Evolutionary conservation across 30 jellyfish, hydroid and myxozoan genomes (phyloP).

Genomic region (Hydractinia symbiolongicarpus): DNA sequence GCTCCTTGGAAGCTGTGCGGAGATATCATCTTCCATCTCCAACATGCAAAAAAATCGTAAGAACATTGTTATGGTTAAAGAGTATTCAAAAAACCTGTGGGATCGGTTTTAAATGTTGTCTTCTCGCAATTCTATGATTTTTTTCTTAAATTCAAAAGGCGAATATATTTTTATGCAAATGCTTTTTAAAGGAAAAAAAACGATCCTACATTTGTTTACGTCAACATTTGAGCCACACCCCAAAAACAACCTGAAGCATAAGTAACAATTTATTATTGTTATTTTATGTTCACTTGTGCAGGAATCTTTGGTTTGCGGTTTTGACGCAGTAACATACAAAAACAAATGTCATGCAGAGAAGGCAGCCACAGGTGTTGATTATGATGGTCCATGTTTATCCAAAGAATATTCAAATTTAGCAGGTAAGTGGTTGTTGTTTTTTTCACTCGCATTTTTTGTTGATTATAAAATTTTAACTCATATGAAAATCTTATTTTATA

Average conservation of each 20-base stretch:
- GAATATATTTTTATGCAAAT: too few species aligned
- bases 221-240: too few species aligned
- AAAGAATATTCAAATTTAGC: neutral
- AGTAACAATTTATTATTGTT: neutral
- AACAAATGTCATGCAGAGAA: slow-evolving; percentile 55
- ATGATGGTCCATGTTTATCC: slow-evolving; percentile 53
- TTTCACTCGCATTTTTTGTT: neutral
- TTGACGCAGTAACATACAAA: slow-evolving; percentile 66
- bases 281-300: neutral
- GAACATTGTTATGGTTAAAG: neutral
- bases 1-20: slow-evolving; percentile 29
- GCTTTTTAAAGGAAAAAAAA: too few species aligned
- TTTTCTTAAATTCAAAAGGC: too few species aligned
- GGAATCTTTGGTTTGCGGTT: slow-evolving; percentile 59
- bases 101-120: too few species aligned
- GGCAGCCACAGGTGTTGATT: slow-evolving; percentile 57
- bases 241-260: too few species aligned
- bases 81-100: too few species aligned
- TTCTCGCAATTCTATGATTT: too few species aligned
- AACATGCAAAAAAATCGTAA: neutral
- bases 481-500: neutral
- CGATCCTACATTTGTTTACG: too few species aligned
- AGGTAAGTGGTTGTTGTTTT: slow-evolving; percentile 17
- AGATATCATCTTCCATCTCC: neutral
- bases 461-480: neutral